Evolutionary conservation across 1,140 invertebrate species (phyloP), one percentile per base, ranked within the genome.

Genomic region (Achroia grisella): DNA sequence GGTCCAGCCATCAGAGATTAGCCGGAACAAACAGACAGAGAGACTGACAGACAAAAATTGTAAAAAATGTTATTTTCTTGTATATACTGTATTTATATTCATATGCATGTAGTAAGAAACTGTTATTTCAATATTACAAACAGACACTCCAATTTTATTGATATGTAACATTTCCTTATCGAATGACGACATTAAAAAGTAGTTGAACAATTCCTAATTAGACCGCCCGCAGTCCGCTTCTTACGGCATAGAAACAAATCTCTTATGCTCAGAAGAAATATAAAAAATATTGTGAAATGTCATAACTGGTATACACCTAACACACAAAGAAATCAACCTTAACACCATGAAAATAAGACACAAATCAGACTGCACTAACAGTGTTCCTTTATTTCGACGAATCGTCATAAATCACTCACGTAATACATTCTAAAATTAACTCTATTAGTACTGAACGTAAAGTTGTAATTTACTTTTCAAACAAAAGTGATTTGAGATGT

Each of bases 231-330:
- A 47, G 62, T 71, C 62, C 67, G 64, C 59, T 56, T 52, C 57
- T 60, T 37, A 37, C 10, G 14, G 5, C 14, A 10, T 10, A 48
- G 64, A 70, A 69, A 66, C 66, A 76, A 76, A 76, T 74, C 72
- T 68, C 65, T 59, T 56, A 50, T 52, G 65, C 52, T 49, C 34
- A 49, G 58, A 71, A 74, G 68, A 73, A 77, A 67, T 68, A 69
- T 73, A 82, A 82, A 82, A 79, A 65, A n/a, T 31, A 23, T 23
- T 6, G 17, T 4, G 8, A 37, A 15, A 37, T 6, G 13, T 37
- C 35, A 31, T 28, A 42, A n/a, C 8, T 37, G 17, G 10, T 8
- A 10, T 31, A 8, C 23, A 1, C 5, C 10, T 23, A 37, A 11
- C 5, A 13, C 13, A 51, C 14, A 5, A 11, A 9, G 68, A 49